Base-by-base conservation (phyloP, 2,797 vertebrate species). In the Kryptopterus vitreolus region DNA sequence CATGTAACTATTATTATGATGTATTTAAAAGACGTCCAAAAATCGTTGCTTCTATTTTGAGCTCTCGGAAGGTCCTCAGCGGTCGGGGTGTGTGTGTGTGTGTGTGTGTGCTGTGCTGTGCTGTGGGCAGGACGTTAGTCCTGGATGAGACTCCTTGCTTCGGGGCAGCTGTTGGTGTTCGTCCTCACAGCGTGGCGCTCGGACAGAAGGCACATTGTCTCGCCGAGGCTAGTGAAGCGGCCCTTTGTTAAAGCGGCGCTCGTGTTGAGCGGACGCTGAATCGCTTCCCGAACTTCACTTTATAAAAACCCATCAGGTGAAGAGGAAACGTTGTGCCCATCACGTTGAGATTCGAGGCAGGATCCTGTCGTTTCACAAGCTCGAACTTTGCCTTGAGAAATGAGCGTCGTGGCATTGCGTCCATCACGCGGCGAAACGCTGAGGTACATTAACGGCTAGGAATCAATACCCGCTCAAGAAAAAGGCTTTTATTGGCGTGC, bases 91-190 rank as follows among this genome's bases (percentile, higher is more conserved):
- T 12, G 24, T 5, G 3, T 72, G 29, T 29, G 24, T n/a, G n/a
- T n/a, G n/a, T n/a, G n/a, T n/a, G 58, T 29, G 58, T 61, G 16
- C 24, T 22, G 9, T 62, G 52, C 6, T 81, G 69, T 59, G 58
- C 13, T 78, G 50, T 33, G 43, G 59, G 33, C 33, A 35, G 62
- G 29, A 43, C 33, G 22, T 46, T 33, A 20, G 55, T 31, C 50
- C 38, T 79, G 81, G 62, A 50, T 22, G 33, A 66, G 62, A 31
- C 62, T 18, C 70, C 52, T n/a, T 48, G 74, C 53, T 89, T 68
- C 81, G 84, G n/a, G 90, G 89, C 93, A 94, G 92, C 93, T 94
- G 93, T 90, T 89, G 89, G 86, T 88, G 88, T 87, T 87, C 81
- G 73, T 91, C 89, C 80, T 86, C 83, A 85, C 88, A 84, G 89